Evolutionary conservation across 2,797 vertebrate species (phyloP), one percentile per base, ranked within the genome.

Genomic region (Austrolebias charrua): DNA sequence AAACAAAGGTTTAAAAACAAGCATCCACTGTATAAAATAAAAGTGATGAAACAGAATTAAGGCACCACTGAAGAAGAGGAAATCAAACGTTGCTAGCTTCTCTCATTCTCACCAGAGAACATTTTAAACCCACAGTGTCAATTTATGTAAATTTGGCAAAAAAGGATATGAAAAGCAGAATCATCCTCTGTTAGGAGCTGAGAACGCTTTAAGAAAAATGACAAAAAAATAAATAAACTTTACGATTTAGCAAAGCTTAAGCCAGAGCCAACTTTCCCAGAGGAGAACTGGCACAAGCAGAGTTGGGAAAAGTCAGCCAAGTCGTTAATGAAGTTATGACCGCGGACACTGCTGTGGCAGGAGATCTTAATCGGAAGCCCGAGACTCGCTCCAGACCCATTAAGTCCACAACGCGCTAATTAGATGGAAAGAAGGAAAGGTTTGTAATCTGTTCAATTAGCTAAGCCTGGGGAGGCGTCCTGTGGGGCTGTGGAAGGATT

Each of bases 391-490:
- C 55, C 68, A 71, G 78, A 77, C 70, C 79, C 74, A 83, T 86
- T 88, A 82, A 71, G 85, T 88, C 60, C 71, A 61, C 29, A 12
- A 55, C 57, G 69, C 78, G 76, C 60, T 79, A 90, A 91, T 91
- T 89, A 90, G 82, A 59, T 63, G 16, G 51, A 75, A 71, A 71
- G 75, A 78, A 70, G 63, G 65, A 60, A 79, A 71, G 66, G 71
- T 71, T 77, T 79, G 79, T 86, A 86, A 92, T 87, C 84, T 88
- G 75, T 69, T 78, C 80, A 89, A 88, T 89, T 87, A 89, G 71
- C 63, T 73, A 50, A 69, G 77, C 57, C 68, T 59, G 67, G 58
- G 79, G 76, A 83, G 69, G 58, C 15, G 31, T 83, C 82, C 81
- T 75, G 69, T 64, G 81, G 81, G 78, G 78, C 71, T 28, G 58